A percentile compares a stretch with the other conserved stretches of the same genome.
Evolutionary conservation across 2,113 vertebrate species (phyloP).

Genomic region (Phylloscopus trochiloides): DNA sequence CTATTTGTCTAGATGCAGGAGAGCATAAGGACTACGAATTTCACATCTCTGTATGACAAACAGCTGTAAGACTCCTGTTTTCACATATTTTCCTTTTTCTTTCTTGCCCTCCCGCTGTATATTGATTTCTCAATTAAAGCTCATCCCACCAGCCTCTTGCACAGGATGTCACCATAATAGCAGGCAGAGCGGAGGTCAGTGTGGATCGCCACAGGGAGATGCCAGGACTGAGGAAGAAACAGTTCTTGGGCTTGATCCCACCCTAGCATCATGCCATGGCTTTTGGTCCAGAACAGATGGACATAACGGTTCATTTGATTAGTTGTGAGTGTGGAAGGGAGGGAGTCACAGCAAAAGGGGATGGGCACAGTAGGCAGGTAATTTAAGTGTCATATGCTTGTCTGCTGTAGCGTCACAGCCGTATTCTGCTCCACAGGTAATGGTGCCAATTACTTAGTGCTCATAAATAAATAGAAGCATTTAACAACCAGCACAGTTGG

Average conservation of each 20-base stretch:
- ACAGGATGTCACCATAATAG: not conserved
- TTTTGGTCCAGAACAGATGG: slow-evolving; percentile 39
- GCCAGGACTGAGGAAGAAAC: not conserved
- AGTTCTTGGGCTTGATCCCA: not conserved
- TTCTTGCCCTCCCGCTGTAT: not conserved
- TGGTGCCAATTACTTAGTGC: not conserved
- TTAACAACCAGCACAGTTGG: not conserved
- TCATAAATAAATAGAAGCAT: not conserved
- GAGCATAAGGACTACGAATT: not conserved
- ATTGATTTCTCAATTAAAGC: slow-evolving; percentile 14
- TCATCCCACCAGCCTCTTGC: not conserved
- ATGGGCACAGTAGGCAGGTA: not conserved
- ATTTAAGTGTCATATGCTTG: not conserved
- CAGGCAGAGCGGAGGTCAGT: not conserved
- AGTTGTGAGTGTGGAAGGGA: not conserved
- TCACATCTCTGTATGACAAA: not conserved
- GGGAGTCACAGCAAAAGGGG: not conserved
- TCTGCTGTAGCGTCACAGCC: not conserved
- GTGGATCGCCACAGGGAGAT: not conserved
- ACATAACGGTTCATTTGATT: not conserved
- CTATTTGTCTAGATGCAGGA: not conserved
- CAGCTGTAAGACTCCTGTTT: not conserved
- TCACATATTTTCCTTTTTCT: not conserved
- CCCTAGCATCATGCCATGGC: not conserved
- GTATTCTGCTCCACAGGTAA: not conserved